Evolutionary conservation across 1,140 invertebrate species (phyloP).

Genomic region (Hyposmocoma kahamanoa): DNA sequence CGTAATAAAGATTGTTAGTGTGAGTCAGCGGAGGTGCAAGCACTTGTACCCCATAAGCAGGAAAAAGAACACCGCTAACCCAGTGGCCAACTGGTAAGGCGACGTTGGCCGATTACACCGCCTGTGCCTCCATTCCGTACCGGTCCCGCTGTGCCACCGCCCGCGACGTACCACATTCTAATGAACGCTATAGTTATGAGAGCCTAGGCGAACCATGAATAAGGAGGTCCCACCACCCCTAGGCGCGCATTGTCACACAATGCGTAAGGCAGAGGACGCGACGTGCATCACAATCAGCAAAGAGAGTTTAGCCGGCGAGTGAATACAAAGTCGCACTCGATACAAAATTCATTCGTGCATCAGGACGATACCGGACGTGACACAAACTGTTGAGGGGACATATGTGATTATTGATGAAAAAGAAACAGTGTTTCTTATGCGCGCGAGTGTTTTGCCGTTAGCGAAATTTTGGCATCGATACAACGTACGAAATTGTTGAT

Average conservation of each 20-base stretch:
- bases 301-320: constrained; percentile 64
- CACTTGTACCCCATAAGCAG: too few species aligned
- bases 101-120: constrained; percentile 48
- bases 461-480: constrained; percentile 60
- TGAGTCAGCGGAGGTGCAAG: too few species aligned
- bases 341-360: constrained; percentile 34
- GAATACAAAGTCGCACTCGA: constrained; percentile 51
- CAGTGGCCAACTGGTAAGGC: constrained; percentile 64
- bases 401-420: constrained; percentile 24
- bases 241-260: constrained; percentile 55
- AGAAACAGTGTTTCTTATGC: constrained; percentile 44
- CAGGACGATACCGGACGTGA: constrained; percentile 43
- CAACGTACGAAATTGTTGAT: constrained; percentile 26
- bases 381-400: constrained; percentile 22
- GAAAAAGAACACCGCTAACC: constrained; percentile 67
- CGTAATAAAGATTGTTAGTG: too few species aligned
- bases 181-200: too few species aligned
- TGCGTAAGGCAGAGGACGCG: constrained; percentile 59
- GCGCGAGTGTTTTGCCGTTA: constrained; percentile 34
- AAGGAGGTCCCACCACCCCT: constrained; percentile 40
- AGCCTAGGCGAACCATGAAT: constrained; percentile 18
- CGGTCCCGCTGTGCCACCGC: constrained; percentile 44
- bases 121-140: constrained; percentile 52
- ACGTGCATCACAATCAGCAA: constrained; percentile 57
- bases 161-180: constrained; percentile 31